phyloP scores from a whole-genome alignment of 1,140 invertebrate genomes.

The Ceratitis capitata region DNA sequence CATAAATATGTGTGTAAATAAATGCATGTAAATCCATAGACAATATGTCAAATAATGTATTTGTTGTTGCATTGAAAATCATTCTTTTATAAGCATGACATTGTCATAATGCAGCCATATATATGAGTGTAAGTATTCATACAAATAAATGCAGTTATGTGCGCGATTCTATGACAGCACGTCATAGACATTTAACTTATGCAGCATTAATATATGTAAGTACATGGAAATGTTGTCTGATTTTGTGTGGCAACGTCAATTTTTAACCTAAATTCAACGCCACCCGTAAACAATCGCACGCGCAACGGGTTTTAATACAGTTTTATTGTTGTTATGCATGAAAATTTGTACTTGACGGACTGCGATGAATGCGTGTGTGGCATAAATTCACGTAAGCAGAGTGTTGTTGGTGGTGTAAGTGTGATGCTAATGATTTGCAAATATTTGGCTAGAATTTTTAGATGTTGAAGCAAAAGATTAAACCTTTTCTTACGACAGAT shows the following conservation, averaged over 20 bases:
- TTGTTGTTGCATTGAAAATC: not conserved
- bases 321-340: not conserved
- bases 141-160: too few relatives aligned
- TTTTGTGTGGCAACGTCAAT: not conserved
- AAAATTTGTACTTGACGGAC: not conserved
- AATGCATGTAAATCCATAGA: conserved; percentile 1
- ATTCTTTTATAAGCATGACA: not conserved
- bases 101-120: not conserved
- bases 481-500: too few relatives aligned
- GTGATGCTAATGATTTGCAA: not conserved
- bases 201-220: too few relatives aligned
- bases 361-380: not conserved
- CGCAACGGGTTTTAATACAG: not conserved
- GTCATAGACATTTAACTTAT: not conserved
- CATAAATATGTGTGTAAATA: not conserved
- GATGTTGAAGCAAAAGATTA: too few relatives aligned
- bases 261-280: not conserved
- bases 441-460: too few relatives aligned
- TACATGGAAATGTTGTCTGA: too few relatives aligned
- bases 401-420: not conserved
- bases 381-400: not conserved
- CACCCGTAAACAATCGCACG: not conserved
- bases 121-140: not conserved
- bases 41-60: not conserved
- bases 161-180: not conserved